Evolutionary conservation across 2,113 vertebrate species (phyloP).

Genomic region (Burhinus oedicnemus): DNA sequence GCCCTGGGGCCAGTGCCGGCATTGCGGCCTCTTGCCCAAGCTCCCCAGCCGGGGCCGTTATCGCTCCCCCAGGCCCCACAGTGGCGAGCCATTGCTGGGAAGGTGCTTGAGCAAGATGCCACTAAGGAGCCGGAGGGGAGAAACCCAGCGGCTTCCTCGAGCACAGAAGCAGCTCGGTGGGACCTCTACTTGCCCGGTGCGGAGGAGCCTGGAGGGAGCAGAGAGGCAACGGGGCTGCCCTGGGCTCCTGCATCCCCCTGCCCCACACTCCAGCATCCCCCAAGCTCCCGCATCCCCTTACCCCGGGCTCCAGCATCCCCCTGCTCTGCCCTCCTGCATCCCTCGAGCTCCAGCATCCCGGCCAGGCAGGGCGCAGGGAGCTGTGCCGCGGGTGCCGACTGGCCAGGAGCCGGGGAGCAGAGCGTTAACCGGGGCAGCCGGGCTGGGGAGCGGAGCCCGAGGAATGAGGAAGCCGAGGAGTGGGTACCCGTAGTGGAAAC

Average conservation of each 20-base stretch:
- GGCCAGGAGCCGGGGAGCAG: neutral
- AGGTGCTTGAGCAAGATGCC: constrained; percentile 35
- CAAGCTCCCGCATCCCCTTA: neutral
- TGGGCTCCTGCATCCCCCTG: neutral
- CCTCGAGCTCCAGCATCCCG: neutral
- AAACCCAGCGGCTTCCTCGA: neutral
- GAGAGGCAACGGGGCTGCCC: accelerated
- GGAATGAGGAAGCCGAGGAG: constrained; percentile 54
- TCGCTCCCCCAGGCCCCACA: neutral
- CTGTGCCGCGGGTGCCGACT: accelerated
- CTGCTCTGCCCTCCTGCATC: neutral
- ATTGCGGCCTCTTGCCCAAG: neutral
- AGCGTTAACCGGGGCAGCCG: neutral
- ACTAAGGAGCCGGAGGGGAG: neutral
- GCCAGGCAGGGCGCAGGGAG: neutral
- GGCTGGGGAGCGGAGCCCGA: neutral
- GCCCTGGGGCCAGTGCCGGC: neutral
- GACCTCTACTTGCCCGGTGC: neutral
- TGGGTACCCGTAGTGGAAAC: constrained; percentile 5
- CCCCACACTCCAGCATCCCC: neutral
- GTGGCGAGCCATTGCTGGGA: neutral
- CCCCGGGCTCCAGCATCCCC: neutral
- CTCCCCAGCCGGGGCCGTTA: neutral
- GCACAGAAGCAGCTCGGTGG: neutral
- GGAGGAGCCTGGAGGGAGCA: neutral